phyloP scores from a whole-genome alignment of 2,888 invertebrate species.

The Hypsopygia costalis region DNA sequence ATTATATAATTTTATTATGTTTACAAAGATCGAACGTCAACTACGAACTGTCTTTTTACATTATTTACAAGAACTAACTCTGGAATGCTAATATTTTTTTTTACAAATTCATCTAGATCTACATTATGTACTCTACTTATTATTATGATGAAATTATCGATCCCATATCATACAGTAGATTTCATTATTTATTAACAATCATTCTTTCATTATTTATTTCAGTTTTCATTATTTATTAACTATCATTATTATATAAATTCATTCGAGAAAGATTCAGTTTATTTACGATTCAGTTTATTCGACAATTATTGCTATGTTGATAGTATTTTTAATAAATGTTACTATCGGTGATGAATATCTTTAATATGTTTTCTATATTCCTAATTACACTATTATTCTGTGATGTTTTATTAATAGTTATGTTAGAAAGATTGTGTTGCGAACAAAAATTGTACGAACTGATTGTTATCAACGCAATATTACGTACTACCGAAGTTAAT shows the following conservation, averaged over 20 bases:
- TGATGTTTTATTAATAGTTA: too few species aligned
- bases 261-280: too few species aligned
- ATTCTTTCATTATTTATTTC: too few species aligned
- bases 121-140: neutral
- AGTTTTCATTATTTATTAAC: too few species aligned
- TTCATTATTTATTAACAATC: too few species aligned
- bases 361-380: neutral
- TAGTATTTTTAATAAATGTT: neutral
- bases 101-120: constrained; percentile 13
- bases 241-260: too few species aligned
- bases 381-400: neutral
- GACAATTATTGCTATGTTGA: neutral
- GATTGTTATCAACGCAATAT: too few species aligned
- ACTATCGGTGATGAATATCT: neutral
- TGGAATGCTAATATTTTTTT: constrained; percentile 40
- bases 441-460: too few species aligned
- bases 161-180: neutral
- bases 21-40: constrained; percentile 12
- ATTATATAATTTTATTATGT: neutral
- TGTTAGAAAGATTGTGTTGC: too few species aligned
- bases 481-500: too few species aligned
- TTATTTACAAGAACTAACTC: constrained; percentile 36
- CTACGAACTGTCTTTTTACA: constrained; percentile 33
- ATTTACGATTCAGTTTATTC: neutral
- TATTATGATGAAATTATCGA: too few species aligned